Conservation (phyloP, 2,113 vertebrate genomes). For the Xiphophorus maculatus region DNA sequence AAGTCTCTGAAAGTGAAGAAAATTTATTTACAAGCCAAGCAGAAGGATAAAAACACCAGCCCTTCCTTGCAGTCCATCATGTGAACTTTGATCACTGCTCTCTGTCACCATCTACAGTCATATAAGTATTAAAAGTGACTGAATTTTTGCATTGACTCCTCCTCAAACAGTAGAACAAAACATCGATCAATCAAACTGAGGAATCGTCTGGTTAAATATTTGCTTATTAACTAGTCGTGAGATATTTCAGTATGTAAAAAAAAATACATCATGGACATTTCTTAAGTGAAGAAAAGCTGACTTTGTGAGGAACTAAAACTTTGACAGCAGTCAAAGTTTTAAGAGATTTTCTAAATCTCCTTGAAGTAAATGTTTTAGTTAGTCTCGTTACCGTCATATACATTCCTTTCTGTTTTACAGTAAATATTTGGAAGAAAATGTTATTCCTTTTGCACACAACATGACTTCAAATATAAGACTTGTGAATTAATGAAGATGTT, state of each 20-base stretch:
- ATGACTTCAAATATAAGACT: neutral
- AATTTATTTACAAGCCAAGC: neutral
- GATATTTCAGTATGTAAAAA: neutral
- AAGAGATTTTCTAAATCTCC: neutral
- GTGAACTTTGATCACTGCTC: conserved; percentile 1
- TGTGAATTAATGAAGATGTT: neutral
- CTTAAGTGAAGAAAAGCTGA: neutral
- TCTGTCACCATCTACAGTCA: neutral
- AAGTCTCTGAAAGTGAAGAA: neutral
- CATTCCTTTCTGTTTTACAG: neutral
- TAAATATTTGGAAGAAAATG: neutral
- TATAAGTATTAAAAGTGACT: neutral
- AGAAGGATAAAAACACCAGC: neutral
- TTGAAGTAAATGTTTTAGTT: neutral
- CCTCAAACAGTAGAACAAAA: neutral
- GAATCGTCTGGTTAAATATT: neutral
- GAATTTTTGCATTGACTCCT: conserved; percentile 1
- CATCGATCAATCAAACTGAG: neutral
- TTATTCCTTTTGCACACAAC: neutral
- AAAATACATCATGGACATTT: neutral
- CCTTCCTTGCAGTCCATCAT: neutral
- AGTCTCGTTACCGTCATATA: neutral
- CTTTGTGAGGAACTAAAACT: neutral
- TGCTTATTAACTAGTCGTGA: neutral
- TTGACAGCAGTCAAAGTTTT: neutral